Evolutionary conservation across 2,113 vertebrate genomes (phyloP), one percentile per base, ranked within the genome.

Genomic region (Carassius carassius): DNA sequence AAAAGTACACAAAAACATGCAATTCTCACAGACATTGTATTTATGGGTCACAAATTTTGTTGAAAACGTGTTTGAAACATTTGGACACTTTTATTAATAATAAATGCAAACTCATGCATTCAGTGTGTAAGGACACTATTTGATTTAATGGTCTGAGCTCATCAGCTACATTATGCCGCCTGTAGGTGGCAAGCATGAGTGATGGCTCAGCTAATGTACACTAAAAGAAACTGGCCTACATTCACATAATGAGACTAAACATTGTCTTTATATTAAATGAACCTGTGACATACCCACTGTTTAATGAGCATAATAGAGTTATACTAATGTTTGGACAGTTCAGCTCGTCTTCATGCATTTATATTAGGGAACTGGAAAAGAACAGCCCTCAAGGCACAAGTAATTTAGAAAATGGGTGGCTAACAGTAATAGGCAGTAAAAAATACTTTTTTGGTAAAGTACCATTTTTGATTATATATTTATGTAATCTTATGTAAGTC

Each of bases 221-320:
- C 86, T 77, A 60, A 84, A 86, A 76, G 80, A 78, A 70, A 83
- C 69, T 93, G 91, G 85, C 93, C 92, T 90, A 91, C 88, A 93
- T 93, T 91, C 83, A 75, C 85, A 69, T 91, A 94, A 94, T 90
- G 91, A 92, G 92, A 85, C 62, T 51, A 58, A 87, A 88, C 35
- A 78, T 65, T 67, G 58, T 65, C 41, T 37, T 49, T 85, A 73
- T 35, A 16, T 56, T 70, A 78, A 78, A 78, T 62, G 49, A 76
- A 76, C 23, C 32, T 23, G 47, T 65, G 49, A 74, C 84, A 85
- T 85, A 25, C 6, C 69, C 70, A 51, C 32, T 13, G 21, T 60
- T 69, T 81, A 81, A 54, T 81, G 47, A 81, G n/a, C 29, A 70
- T 70, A 70, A 54, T 19, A 70, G 1, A 70, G 44, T 29, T 13